phyloP scores from a whole-genome alignment of 2,797 vertebrate genomes.

The Ctenopoma kingsleyae region DNA sequence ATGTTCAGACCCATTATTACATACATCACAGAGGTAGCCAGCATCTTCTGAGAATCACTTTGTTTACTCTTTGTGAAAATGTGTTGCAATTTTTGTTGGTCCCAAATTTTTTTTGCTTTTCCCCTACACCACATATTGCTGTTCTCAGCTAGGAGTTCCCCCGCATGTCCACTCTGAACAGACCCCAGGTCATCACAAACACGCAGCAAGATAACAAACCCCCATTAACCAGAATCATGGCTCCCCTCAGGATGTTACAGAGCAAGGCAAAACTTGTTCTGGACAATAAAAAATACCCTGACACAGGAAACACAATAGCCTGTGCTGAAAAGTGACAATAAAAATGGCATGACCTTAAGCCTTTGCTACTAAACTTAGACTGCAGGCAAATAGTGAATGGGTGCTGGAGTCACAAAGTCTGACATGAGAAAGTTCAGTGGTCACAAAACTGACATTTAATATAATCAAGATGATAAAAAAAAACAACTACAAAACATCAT shows the following conservation, averaged over 20 bases:
- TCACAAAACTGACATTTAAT: slow-evolving; percentile 46
- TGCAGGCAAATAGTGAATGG: slow-evolving; percentile 18
- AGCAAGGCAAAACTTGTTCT: slow-evolving; percentile 26
- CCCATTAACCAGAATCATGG: slow-evolving; percentile 54
- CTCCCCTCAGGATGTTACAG: slow-evolving; percentile 49
- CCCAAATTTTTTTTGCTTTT: slow-evolving; percentile 51
- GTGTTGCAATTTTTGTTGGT: slow-evolving; percentile 40
- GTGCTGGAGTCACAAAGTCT: slow-evolving; percentile 49
- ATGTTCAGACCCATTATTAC: slow-evolving; percentile 12
- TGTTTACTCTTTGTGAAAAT: slow-evolving; percentile 43
- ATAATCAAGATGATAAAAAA: slow-evolving; percentile 37
- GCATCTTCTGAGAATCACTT: slow-evolving; percentile 39
- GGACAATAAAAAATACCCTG: slow-evolving; percentile 56
- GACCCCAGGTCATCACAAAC: slow-evolving; percentile 56
- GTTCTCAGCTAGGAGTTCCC: slow-evolving; percentile 48
- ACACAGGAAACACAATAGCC: slow-evolving; percentile 62
- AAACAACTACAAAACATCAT: slow-evolving; percentile 39
- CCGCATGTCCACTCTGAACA: slow-evolving; percentile 30
- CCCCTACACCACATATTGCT: slow-evolving; percentile 14
- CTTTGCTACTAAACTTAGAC: slow-evolving; percentile 55
- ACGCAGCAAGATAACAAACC: slow-evolving; percentile 69
- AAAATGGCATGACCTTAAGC: slow-evolving; percentile 63
- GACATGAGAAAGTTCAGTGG: slow-evolving; percentile 55
- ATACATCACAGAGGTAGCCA: slow-evolving; percentile 5
- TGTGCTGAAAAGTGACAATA: slow-evolving; percentile 62